Evolutionary conservation across 2,888 invertebrate genomes (phyloP), one percentile per base, ranked within the genome.

Genomic region (Xestobium rufovillosum): DNA sequence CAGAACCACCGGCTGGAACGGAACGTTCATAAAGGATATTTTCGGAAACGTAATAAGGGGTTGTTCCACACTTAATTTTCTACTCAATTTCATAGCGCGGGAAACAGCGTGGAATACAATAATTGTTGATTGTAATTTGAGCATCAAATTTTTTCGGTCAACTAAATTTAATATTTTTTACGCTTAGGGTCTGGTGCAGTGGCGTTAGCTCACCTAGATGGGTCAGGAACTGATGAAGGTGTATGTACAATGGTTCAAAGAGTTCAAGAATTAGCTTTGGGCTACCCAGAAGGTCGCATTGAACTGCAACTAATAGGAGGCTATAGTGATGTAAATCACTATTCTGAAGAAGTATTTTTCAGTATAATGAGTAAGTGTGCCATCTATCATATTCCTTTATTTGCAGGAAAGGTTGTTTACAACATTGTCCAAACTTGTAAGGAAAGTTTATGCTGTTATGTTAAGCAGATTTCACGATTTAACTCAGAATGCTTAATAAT

Each of bases 241-340:
- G 82, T 87, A 1, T 72, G 81, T 38, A 77, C 80, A 26, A 86
- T 92, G 83, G 77, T 90, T 25, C 75, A 82, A 35, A 74, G 84
- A 51, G 84, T 92, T n/a, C 87, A 88, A 59, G 87, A 89, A 56
- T 68, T 92, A 41, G 85, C 89, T 3, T 70, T 83, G 26, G 88
- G 87, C 23, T 89, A 85, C 66, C 86, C 87, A 2, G 88, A 89
- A 60, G 89, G 90, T 26, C 76, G 92, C 49, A 75, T 92, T 36
- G 91, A 95, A 66, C 70, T 95, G 49, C 90, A 91, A 62, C 70
- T 95, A 43, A 80, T 90, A 47, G 95, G 95, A 39, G 94, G 92
- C 27, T 94, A 89, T 68, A 80, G 82, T 43, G 94, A 94, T 67
- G 78, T 83, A 2, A 80, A 84, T 53, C 77, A 84, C 50, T 86